A percentile compares a stretch with the other conserved stretches of the same genome.
Evolutionary conservation across 2,797 vertebrate species (phyloP).

Genomic region (Dermochelys coriacea): DNA sequence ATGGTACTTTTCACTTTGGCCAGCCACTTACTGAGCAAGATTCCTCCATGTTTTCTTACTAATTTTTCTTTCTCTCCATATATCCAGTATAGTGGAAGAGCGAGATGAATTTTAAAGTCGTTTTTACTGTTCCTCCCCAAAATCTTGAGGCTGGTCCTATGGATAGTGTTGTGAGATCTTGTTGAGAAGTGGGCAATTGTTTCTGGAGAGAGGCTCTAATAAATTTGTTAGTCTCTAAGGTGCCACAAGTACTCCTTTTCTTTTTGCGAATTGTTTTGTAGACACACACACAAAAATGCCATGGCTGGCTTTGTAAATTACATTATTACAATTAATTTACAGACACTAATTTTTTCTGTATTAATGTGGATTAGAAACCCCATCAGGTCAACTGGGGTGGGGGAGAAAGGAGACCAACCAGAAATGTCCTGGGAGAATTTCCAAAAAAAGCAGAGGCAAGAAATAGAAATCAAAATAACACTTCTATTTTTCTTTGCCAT

Average conservation of each 20-base stretch:
- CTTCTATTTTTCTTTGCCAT: constrained; percentile 11
- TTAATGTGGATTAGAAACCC: constrained; percentile 47
- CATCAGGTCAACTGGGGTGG: neutral
- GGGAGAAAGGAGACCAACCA: constrained; percentile 54
- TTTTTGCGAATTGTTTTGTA: neutral
- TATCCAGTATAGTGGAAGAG: neutral
- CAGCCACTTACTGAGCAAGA: neutral
- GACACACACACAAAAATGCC: neutral
- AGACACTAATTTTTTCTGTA: constrained; percentile 49
- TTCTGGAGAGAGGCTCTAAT: neutral
- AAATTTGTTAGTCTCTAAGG: too few species aligned
- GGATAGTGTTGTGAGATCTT: neutral
- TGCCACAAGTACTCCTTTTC: too few species aligned
- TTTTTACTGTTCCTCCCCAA: neutral
- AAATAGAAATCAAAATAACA: constrained; percentile 42
- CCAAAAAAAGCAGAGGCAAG: constrained; percentile 52
- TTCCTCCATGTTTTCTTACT: neutral
- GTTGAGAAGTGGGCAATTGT: neutral
- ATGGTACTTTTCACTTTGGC: neutral
- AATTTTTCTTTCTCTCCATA: neutral
- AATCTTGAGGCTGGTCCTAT: neutral
- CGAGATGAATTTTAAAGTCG: neutral
- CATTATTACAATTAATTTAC: constrained; percentile 29
- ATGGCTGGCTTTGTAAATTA: neutral
- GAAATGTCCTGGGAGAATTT: constrained; percentile 64